Evolutionary conservation across 2,888 invertebrate species (phyloP), one percentile per base, ranked within the genome.

Genomic region (Molorchus minor): DNA sequence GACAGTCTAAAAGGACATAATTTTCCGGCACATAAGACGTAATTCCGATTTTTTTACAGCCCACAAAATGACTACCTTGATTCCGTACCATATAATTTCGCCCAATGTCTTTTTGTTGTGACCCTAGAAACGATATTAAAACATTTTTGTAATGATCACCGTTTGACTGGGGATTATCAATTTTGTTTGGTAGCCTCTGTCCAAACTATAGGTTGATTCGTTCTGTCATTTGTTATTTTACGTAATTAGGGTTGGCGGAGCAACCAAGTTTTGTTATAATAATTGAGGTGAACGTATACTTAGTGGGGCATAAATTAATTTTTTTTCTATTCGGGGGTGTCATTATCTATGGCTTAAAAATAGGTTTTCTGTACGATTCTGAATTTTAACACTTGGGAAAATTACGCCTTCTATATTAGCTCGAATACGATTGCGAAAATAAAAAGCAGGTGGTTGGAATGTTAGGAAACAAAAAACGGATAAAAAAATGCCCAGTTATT

Each of bases 11-110:
- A 67, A 58, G 65, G 66, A 67, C 68, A 68, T 49, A 25, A 49
- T 67, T 64, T 68, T 60, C 59, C 66, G 61, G 51, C 62, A 60
- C 46, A 61, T 67, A 64, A 67, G 67, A 63, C 65, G 62, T 68
- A 67, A 66, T 68, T 68, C 65, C 59, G 64, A 45, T 54, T 57
- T 67, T 68, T 68, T 67, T 68, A 63, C 62, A 61, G 62, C 44
- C 65, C 52, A 53, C 58, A 53, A 65, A 65, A 64, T 61, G 59
- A 63, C 59, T 60, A 63, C 4, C 62, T 63, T 61, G 61, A 49
- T 57, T 38, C 30, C 54, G 49, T 36, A 52, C 54, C 56, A 41
- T 68, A 61, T 68, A 68, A 68, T 68, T 67, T 67, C 43, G n/a
- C 47, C 56, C 40, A 62, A 62, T 66, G 63, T 54, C 62, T 68